Percentiles rank a stretch among this genome's conserved stretches.
These are phyloP conservation scores for Linnaemya tessellans DNA, from an alignment of 2,888 invertebrate genomes.

Conservation along the genomic window DNA sequence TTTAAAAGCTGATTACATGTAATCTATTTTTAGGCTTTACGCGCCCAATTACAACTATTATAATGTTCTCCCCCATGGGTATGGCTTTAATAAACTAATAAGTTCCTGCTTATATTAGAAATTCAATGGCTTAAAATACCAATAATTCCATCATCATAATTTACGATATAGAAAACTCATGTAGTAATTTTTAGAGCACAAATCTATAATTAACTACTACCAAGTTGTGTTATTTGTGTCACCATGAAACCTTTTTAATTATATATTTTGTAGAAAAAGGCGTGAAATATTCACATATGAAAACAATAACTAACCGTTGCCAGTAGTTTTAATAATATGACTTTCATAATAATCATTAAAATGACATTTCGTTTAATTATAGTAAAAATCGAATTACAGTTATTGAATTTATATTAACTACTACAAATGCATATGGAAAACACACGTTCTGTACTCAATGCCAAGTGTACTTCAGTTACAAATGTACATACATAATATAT, in stretches of 20 bases:
- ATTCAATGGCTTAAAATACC: background rate
- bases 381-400: conserved; percentile 21
- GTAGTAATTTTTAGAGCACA: background rate
- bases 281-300: background rate
- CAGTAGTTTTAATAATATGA: conserved; percentile 1
- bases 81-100: background rate
- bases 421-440: background rate
- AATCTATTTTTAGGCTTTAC: background rate
- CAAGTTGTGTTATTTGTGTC: background rate
- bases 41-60: background rate
- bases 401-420: background rate
- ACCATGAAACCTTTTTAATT: background rate
- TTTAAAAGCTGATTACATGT: no score
- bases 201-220: background rate
- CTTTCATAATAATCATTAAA: conserved; percentile 25
- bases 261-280: background rate
- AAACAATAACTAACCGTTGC: background rate
- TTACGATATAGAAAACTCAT: background rate
- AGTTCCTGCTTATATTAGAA: background rate
- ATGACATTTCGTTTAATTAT: conserved; percentile 48
- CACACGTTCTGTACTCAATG: conserved; percentile 7
- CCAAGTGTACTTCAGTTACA: background rate
- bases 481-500: conserved; percentile 13
- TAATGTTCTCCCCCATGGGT: background rate
- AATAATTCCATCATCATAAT: background rate